phyloP scores from a whole-genome alignment of 2,113 vertebrate genomes.

The Sylvicapra grimmia region DNA sequence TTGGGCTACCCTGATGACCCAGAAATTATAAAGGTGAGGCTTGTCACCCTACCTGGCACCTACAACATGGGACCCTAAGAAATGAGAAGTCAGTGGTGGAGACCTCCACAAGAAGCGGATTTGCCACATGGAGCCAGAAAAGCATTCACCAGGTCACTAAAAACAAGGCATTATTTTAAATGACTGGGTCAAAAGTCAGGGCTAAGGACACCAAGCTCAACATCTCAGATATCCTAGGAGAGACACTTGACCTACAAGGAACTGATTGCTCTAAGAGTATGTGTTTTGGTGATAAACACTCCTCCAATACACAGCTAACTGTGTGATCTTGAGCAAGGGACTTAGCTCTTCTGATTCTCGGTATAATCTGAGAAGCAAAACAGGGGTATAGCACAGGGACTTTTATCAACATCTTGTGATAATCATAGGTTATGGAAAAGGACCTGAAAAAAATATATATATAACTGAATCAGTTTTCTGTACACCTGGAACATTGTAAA shows the following conservation, averaged over 20 bases:
- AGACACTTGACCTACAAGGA: neutral
- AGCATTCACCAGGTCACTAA: neutral
- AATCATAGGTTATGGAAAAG: neutral
- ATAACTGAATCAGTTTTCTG: neutral
- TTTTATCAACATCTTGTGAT: too few species aligned
- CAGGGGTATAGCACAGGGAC: neutral
- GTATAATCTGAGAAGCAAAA: neutral
- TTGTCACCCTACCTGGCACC: neutral
- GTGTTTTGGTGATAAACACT: neutral
- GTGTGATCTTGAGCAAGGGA: neutral
- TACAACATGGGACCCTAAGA: neutral
- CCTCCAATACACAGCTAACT: neutral
- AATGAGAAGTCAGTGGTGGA: neutral
- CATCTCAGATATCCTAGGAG: neutral
- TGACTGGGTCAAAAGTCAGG: neutral
- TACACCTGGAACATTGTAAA: neutral
- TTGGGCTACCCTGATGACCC: neutral
- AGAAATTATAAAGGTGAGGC: neutral
- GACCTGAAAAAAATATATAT: too few species aligned
- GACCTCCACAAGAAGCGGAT: neutral
- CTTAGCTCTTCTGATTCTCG: neutral
- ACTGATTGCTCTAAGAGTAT: neutral
- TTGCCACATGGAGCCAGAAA: neutral
- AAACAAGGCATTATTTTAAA: neutral
- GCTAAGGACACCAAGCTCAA: neutral